Evolutionary conservation across 2,888 invertebrate genomes (phyloP).

Genomic region (Exocentrus adspersus): DNA sequence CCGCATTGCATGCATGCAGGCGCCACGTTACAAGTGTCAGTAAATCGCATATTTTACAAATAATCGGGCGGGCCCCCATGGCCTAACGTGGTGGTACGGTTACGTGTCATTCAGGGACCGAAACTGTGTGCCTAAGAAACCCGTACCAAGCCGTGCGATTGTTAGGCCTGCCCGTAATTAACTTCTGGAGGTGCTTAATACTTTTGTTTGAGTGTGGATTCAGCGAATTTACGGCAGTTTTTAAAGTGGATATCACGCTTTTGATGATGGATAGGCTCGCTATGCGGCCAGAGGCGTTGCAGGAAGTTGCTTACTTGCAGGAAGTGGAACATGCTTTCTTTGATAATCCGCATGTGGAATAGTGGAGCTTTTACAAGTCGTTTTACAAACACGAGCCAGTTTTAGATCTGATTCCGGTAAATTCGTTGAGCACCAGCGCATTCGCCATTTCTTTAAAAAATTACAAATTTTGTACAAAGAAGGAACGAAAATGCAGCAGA

Average conservation of each 20-base stretch:
- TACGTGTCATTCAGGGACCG: constrained; percentile 51
- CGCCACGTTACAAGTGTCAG: constrained; percentile 56
- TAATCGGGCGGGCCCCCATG: constrained; percentile 44
- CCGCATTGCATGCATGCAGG: constrained; percentile 56
- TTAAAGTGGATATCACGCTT: constrained; percentile 47
- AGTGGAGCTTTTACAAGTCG: no score
- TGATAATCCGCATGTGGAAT: no score
- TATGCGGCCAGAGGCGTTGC: constrained; percentile 23
- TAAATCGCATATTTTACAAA: constrained; percentile 57
- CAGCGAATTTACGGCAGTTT: constrained; percentile 39
- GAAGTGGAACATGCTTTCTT: no score
- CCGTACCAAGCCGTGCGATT: constrained; percentile 57
- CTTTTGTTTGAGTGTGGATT: constrained; percentile 49
- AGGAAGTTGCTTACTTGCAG: no score
- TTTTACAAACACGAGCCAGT: no score
- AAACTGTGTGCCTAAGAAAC: constrained; percentile 51
- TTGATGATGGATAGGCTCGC: constrained; percentile 30
- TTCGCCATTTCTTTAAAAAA: no score
- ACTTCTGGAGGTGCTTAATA: constrained; percentile 51
- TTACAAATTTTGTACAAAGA: no score
- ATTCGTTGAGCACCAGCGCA: no score
- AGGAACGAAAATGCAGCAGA: no score
- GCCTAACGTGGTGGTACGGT: constrained; percentile 38
- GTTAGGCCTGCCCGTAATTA: constrained; percentile 52
- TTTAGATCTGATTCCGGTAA: no score